These are phyloP conservation scores for Drosophila rufa DNA, from an alignment of 1,140 invertebrate species.

Conservation along the genomic window DNA sequence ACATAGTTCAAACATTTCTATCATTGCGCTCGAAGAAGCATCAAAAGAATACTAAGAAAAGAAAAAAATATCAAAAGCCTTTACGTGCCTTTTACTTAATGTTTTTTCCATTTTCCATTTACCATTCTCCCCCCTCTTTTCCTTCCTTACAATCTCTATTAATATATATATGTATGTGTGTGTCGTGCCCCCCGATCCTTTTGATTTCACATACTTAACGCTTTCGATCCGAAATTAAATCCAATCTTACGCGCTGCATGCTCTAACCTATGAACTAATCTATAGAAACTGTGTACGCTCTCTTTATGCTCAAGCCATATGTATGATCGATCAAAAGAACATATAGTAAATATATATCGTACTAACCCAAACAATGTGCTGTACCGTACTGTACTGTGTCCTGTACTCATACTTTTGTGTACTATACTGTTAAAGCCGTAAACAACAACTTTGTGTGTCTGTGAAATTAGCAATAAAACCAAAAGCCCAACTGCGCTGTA, in stretches of 20 bases:
- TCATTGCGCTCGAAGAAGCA: constrained; percentile 63
- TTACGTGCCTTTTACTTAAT: constrained; percentile 76
- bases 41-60: background rate
- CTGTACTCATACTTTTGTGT: constrained; percentile 72
- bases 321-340: constrained; percentile 56
- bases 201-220: constrained; percentile 32
- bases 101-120: constrained; percentile 37
- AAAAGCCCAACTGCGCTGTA: constrained; percentile 71
- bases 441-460: constrained; percentile 68
- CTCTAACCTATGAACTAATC: constrained; percentile 55
- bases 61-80: constrained; percentile 44
- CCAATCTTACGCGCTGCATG: constrained; percentile 65
- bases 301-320: constrained; percentile 70
- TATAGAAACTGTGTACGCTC: constrained; percentile 62
- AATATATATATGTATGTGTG: constrained; percentile 48
- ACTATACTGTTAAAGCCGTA: constrained; percentile 69
- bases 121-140: constrained; percentile 22
- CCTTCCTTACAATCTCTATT: constrained; percentile 35
- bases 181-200: constrained; percentile 43
- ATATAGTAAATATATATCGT: constrained; percentile 47
- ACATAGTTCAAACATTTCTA: constrained; percentile 80
- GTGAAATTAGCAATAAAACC: constrained; percentile 80
- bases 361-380: constrained; percentile 45
- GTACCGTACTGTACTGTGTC: constrained; percentile 34
- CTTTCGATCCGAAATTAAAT: constrained; percentile 37